Evolutionary conservation across 2,888 invertebrate genomes (phyloP).

Genomic region (Drosophila birchii): DNA sequence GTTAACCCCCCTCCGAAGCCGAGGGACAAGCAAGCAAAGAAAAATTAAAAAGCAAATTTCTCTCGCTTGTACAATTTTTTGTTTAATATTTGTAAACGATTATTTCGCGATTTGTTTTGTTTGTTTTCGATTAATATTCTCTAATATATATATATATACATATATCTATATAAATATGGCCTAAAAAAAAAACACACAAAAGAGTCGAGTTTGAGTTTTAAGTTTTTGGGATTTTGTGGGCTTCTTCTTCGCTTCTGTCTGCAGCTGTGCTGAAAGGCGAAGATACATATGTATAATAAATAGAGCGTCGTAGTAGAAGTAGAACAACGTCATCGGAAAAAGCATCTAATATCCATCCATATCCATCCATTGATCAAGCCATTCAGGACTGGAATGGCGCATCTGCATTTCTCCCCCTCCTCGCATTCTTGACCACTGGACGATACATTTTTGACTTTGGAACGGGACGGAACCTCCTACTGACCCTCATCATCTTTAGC

Average conservation of each 20-base stretch:
- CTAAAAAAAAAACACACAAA: conserved; percentile 9
- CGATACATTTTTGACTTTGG: conserved; percentile 9
- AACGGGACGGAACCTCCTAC: not conserved
- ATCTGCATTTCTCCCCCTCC: conserved; percentile 16
- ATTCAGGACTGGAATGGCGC: conserved; percentile 20
- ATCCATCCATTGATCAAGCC: conserved; percentile 12
- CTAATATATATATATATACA: conserved; percentile 42
- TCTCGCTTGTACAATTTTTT: conserved; percentile 40
- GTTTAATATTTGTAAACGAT: conserved; percentile 32
- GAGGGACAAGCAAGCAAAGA: not conserved
- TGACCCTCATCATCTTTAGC: conserved; percentile 60
- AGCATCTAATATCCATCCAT: conserved; percentile 8
- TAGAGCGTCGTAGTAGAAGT: conserved; percentile 28
- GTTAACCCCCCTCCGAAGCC: conserved; percentile 16
- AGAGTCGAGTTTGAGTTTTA: conserved; percentile 24
- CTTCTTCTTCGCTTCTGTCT: conserved; percentile 22
- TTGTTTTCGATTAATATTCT: conserved; percentile 42
- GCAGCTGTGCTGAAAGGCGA: conserved; percentile 35
- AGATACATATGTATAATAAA: conserved; percentile 10
- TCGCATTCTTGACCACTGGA: not conserved
- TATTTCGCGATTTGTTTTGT: conserved; percentile 38
- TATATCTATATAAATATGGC: conserved; percentile 38
- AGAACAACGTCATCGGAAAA: conserved; percentile 24
- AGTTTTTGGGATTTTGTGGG: conserved; percentile 28
- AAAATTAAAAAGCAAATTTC: conserved; percentile 2